Percentiles rank a stretch among this genome's conserved stretches.
These are phyloP conservation scores for Morelia viridis DNA, from an alignment of 2,797 vertebrate species.

Conservation along the genomic window DNA sequence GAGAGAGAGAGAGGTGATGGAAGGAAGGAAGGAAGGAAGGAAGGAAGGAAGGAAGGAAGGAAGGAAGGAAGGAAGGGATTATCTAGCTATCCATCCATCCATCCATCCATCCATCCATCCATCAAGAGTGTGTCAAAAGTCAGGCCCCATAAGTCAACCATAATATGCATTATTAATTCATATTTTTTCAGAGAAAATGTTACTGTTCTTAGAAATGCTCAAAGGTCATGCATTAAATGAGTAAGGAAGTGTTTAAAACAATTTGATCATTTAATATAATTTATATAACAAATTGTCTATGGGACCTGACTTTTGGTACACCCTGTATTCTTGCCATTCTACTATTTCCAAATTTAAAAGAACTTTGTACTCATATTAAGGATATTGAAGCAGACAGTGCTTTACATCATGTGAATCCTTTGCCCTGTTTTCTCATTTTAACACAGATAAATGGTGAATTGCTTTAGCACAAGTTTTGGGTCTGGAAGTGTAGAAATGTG, in stretches of 20 bases:
- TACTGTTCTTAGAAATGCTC: background rate
- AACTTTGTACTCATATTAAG: background rate
- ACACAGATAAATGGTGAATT: background rate
- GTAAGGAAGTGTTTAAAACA: background rate
- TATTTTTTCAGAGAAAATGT: background rate
- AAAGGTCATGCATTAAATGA: background rate
- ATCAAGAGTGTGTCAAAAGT: background rate
- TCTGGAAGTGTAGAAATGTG: background rate
- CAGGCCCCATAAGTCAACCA: background rate
- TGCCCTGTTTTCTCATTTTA: background rate
- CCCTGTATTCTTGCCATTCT: background rate
- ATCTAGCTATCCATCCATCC: background rate
- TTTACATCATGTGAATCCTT: background rate
- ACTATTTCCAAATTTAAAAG: background rate
- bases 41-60: no score
- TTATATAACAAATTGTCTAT: background rate
- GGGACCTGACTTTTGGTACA: background rate
- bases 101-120: background rate
- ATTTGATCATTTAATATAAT: background rate
- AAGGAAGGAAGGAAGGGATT: background rate
- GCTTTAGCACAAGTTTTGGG: background rate
- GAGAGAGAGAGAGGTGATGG: background rate
- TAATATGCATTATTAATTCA: background rate
- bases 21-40: no score
- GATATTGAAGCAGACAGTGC: background rate